Evolutionary conservation across 2,797 vertebrate genomes (phyloP), one percentile per base, ranked within the genome.

Genomic region (Melanitta fusca): DNA sequence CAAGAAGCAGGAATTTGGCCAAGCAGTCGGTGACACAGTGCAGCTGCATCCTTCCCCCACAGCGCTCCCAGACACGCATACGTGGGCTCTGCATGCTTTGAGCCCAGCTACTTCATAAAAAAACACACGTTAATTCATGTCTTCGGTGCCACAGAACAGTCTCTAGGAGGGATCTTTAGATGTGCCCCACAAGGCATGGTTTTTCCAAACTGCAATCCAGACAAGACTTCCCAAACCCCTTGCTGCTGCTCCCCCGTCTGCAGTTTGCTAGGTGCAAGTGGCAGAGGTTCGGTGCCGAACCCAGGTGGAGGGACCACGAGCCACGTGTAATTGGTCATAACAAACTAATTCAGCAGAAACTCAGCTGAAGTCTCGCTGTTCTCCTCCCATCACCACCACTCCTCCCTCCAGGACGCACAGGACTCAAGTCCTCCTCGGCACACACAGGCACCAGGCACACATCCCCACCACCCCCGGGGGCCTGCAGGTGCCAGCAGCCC

Each of bases 231-330:
- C 43, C 69, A 28, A 51, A 82, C n/a, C 32, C 19, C 20, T 25
- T 32, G 28, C 30, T 30, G 43, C 10, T 7, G 27, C 34, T 39
- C 45, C n/a, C 34, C 22, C 38, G 15, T 11, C 34, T 18, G 18
- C 58, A 56, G 49, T 0, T 13, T 25, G 69, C 34, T 47, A 22
- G 51, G 36, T 25, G 39, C 8, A 71, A 83, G 9, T 77, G 57
- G 57, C 24, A 64, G 30, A 43, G 80, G 27, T 75, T 47, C 56
- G 11, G 79, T 1, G 54, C 78, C 4, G 7, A 13, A 18, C 0
- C 3, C 0, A 6, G 36, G 41, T 80, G 11, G 41, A 0, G 8
- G 30, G 74, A 25, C 24, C 62, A 21, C 0, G 1, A 65, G 30
- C 57, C 27, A 27, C 10, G n/a, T 32, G 3, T 1, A 20, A 77